Conservation (phyloP, 2,797 vertebrate genomes). For the Dendrocincla fuliginosa region DNA sequence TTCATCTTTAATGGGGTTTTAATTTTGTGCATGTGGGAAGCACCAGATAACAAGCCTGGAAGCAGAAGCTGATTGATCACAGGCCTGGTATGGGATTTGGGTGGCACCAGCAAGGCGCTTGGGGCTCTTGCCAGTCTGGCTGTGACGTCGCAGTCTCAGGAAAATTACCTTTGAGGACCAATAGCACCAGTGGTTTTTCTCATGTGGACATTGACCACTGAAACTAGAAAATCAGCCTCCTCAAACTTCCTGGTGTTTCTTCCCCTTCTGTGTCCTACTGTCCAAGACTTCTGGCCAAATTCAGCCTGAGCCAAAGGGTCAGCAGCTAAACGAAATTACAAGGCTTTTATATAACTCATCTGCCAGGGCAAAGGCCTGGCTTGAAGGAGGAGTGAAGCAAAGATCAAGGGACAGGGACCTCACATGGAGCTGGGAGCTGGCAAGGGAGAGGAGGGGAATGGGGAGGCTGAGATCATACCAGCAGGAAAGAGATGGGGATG, state of each 20-base stretch:
- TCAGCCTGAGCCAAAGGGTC: not conserved
- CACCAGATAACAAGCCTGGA: not conserved
- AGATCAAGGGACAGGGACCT: not conserved
- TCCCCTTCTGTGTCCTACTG: not conserved
- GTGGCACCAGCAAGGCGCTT: not conserved
- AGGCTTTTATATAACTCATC: not conserved
- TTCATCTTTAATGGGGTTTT: not conserved
- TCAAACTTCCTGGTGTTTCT: not conserved
- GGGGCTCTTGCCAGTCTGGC: not conserved
- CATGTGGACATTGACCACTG: not conserved
- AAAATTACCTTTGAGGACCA: not conserved
- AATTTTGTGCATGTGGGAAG: not conserved
- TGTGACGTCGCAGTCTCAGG: not conserved
- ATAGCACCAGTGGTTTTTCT: not conserved
- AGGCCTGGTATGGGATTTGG: not conserved
- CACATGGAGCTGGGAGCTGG: accelerated
- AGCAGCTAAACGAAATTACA: not conserved
- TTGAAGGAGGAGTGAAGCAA: not conserved
- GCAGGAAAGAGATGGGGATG: not conserved
- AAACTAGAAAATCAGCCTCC: not conserved
- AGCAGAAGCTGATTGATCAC: not conserved
- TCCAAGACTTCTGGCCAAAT: not conserved
- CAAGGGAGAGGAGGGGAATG: not conserved
- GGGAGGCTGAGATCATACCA: not conserved
- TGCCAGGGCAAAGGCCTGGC: not conserved